Evolutionary conservation across 1,140 invertebrate genomes (phyloP), one percentile per base, ranked within the genome.

Genomic region (Onthophagus taurus): DNA sequence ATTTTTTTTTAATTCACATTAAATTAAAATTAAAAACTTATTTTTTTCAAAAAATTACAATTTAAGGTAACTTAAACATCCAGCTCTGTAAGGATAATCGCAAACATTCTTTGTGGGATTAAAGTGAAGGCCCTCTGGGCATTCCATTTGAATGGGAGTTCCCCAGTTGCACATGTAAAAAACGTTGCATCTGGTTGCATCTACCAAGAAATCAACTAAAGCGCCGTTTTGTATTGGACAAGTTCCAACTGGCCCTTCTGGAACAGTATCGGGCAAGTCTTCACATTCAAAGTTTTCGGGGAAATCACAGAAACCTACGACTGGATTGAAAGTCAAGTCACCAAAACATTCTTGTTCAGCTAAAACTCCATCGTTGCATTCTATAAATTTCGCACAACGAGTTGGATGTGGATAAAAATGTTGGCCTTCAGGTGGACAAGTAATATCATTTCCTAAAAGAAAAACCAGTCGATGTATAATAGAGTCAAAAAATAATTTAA

Each of bases 111-210:
- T 35, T 0, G 9, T 23, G 0, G 53, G 30, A 45, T 70, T 67
- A 30, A 68, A 72, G 13, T 59, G 48, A 17, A 64, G 47, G 1
- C 60, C 60, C 13, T 41, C 47, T 0, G 64, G 57, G 34, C 67
- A 69, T 6, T 47, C 47, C 31, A 65, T 57, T n/a, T 37, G 3
- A 21, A 37, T 37, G 7, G 35, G 35, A n/a, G 7, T 37, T 9
- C 35, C 35, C 35, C 35, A 37, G 19, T 37, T 23, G 18, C 35
- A 37, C 18, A 21, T 21, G 13, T 37, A 37, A 37, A 37, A 37
- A 11, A 37, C 13, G 3, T 17, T 37, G 18, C 35, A 37, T 4
- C 23, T 20, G 3, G 14, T 24, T 19, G 9, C 17, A 4, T 37
- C 9, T n/a, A 20, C 2, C 13, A 37, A 13, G 18, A 37, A 37